phyloP scores from a whole-genome alignment of 2,113 vertebrate genomes.

The Pteropus alecto region DNA sequence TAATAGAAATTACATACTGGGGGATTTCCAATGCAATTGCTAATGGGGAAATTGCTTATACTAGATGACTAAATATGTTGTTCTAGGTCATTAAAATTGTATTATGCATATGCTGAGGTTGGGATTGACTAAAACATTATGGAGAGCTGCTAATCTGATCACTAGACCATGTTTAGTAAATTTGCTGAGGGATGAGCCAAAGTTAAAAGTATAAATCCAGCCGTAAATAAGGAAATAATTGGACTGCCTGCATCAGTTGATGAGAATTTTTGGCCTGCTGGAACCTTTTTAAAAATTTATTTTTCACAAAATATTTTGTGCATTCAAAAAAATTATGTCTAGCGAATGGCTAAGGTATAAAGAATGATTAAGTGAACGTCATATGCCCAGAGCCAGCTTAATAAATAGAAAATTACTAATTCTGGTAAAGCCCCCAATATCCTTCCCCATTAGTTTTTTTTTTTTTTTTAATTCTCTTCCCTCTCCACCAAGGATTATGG shows the following conservation, averaged over 20 bases:
- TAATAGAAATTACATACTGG: slow-evolving; percentile 74
- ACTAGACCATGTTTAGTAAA: slow-evolving; percentile 70
- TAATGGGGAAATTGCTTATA: slow-evolving; percentile 65
- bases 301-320: neutral
- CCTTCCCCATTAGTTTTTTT: neutral
- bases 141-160: slow-evolving; percentile 65
- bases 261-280: slow-evolving; percentile 1
- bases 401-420: slow-evolving; percentile 21
- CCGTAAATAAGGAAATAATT: slow-evolving; percentile 70
- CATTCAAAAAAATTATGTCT: neutral
- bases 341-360: neutral
- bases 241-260: neutral
- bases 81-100: slow-evolving; percentile 75
- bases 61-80: slow-evolving; percentile 69
- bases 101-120: slow-evolving; percentile 74
- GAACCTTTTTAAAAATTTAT: slow-evolving; percentile 54
- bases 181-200: slow-evolving; percentile 69
- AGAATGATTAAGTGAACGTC: neutral
- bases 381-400: neutral
- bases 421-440: neutral
- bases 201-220: slow-evolving; percentile 69
- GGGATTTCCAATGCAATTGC: slow-evolving; percentile 52
- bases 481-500: neutral
- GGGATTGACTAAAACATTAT: slow-evolving; percentile 58
- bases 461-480: neutral